Percentiles rank a stretch among this genome's conserved stretches.
phyloP scores from a whole-genome alignment of 2,888 invertebrate species.

The Idaea straminata region DNA sequence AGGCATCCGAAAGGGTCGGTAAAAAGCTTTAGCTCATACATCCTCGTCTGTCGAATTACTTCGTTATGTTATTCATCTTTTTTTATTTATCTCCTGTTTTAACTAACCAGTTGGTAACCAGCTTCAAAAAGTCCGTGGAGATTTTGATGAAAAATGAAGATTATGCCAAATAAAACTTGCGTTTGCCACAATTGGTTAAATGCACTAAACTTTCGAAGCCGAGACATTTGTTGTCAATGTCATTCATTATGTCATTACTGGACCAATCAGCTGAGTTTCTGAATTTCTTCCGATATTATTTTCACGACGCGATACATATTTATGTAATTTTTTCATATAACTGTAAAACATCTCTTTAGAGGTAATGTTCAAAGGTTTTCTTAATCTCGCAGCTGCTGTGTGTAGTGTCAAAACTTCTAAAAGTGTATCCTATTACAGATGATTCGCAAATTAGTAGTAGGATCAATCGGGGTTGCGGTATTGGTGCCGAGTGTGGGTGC shows the following conservation, averaged over 20 bases:
- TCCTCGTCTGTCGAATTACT: too few relatives aligned
- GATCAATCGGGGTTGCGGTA: slow-evolving; percentile 55
- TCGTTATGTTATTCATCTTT: too few relatives aligned
- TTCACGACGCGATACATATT: slow-evolving; percentile 38
- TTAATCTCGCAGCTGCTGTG: neutral
- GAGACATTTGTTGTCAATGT: slow-evolving; percentile 5
- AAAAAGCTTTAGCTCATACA: too few relatives aligned
- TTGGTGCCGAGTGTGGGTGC: slow-evolving; percentile 63
- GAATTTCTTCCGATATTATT: slow-evolving; percentile 26
- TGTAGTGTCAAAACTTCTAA: neutral
- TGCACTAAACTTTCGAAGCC: neutral
- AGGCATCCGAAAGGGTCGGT: neutral
- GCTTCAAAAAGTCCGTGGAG: too few relatives aligned
- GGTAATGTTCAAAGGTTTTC: slow-evolving; percentile 36
- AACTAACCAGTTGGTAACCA: too few relatives aligned
- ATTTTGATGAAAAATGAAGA: too few relatives aligned
- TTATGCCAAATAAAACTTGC: too few relatives aligned
- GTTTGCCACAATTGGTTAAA: neutral
- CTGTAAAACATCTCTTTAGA: slow-evolving; percentile 47
- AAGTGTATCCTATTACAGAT: slow-evolving; percentile 47
- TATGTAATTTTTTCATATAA: slow-evolving; percentile 55
- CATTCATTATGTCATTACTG: slow-evolving; percentile 19
- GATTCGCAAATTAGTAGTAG: slow-evolving; percentile 67
- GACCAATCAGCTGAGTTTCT: slow-evolving; percentile 44
- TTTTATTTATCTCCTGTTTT: too few relatives aligned